These are phyloP conservation scores for Poecilus cupreus DNA, from an alignment of 2,888 invertebrate species.

Conservation along the genomic window DNA sequence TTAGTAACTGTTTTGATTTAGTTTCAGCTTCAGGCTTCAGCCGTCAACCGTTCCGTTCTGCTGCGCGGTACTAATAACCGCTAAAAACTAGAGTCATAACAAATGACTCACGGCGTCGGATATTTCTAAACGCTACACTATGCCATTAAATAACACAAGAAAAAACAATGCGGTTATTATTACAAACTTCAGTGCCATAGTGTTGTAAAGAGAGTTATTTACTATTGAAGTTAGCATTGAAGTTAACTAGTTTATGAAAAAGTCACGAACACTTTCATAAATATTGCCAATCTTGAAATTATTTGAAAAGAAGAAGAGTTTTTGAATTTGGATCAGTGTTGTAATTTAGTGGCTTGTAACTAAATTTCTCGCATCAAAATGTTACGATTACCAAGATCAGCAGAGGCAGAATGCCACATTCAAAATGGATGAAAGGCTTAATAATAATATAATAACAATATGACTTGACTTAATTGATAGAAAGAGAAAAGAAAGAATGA, in stretches of 20 bases:
- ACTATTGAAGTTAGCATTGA: not conserved
- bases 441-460: too few species aligned
- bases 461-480: too few species aligned
- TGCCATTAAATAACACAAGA: not conserved
- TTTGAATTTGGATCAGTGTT: too few species aligned
- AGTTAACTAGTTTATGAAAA: not conserved
- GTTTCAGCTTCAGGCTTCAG: not conserved
- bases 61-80: not conserved
- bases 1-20: constrained; percentile 7
- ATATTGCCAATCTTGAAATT: not conserved
- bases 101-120: not conserved
- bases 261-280: not conserved
- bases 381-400: too few species aligned
- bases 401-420: too few species aligned
- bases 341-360: too few species aligned
- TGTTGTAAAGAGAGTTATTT: not conserved
- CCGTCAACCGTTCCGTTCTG: not conserved
- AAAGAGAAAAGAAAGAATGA: too few species aligned
- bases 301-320: too few species aligned
- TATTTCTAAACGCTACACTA: not conserved
- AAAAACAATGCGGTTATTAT: not conserved
- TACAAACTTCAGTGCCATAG: not conserved
- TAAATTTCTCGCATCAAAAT: too few species aligned
- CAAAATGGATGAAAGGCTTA: too few species aligned
- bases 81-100: not conserved